Percentiles rank a stretch among this genome's conserved stretches.
These are phyloP conservation scores for Anoplolepis gracilipes DNA, from an alignment of 1,140 invertebrate species.

Conservation along the genomic window DNA sequence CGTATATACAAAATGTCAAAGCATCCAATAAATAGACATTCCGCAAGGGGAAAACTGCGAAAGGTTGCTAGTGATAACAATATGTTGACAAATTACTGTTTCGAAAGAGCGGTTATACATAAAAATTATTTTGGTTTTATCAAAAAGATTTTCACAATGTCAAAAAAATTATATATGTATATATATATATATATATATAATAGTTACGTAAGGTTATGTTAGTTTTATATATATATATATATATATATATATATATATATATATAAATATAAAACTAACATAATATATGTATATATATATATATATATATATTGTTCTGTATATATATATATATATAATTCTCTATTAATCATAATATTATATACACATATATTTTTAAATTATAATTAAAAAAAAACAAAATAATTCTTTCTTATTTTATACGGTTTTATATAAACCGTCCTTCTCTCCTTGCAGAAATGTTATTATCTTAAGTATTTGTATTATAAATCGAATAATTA, in stretches of 20 bases:
- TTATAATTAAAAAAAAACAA: not conserved
- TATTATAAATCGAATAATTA: not conserved
- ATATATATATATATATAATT: not conserved
- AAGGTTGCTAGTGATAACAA: slow-evolving; percentile 11
- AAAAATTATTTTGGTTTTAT: slow-evolving; percentile 1
- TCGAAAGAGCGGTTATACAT: not conserved
- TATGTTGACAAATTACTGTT: not conserved
- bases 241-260: not conserved
- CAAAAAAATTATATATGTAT: too few relatives aligned
- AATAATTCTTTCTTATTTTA: not conserved
- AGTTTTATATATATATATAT: not conserved
- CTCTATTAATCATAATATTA: not conserved
- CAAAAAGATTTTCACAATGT: not conserved
- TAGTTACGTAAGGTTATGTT: not conserved
- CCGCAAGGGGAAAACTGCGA: not conserved
- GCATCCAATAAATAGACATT: slow-evolving; percentile 17
- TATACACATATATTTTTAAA: not conserved
- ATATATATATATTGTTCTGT: not conserved
- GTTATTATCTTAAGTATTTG: not conserved
- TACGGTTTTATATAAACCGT: not conserved
- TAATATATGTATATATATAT: not conserved
- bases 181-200: not conserved
- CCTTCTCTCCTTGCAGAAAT: not conserved
- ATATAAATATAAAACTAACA: not conserved
- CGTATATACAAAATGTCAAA: slow-evolving; percentile 24